These are phyloP conservation scores for Aricia agestis DNA, from an alignment of 1,140 invertebrate species.

Conservation along the genomic window DNA sequence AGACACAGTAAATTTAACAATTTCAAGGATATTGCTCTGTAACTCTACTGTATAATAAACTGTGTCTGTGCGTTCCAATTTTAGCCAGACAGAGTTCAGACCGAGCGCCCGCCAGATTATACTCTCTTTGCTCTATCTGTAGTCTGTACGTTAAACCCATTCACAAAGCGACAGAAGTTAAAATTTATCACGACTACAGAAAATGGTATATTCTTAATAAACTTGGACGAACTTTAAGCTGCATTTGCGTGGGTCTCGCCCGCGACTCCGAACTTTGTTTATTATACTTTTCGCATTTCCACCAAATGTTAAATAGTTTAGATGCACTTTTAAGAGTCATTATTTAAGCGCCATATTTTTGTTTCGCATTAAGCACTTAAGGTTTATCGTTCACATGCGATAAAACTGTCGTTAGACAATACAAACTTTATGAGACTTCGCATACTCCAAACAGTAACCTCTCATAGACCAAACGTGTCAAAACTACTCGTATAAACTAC, in stretches of 20 bases:
- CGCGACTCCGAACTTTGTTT: slow-evolving; percentile 1
- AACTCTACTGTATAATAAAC: too few species aligned
- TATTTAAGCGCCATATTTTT: too few species aligned
- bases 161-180: slow-evolving; percentile 11
- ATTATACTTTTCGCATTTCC: slow-evolving; percentile 11
- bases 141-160: slow-evolving; percentile 12
- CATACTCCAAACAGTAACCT: too few species aligned
- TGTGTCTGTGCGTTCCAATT: background rate
- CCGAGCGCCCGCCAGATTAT: slow-evolving; percentile 3
- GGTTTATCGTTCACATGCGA: too few species aligned
- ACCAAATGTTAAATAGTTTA: background rate
- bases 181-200: slow-evolving; percentile 16
- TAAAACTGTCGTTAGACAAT: too few species aligned
- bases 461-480: too few species aligned
- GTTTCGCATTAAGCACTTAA: too few species aligned
- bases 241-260: background rate
- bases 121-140: slow-evolving; percentile 1
- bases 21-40: too few species aligned
- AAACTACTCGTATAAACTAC: too few species aligned
- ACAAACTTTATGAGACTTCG: too few species aligned
- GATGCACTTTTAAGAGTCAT: background rate
- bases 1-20: too few species aligned
- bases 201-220: slow-evolving; percentile 16
- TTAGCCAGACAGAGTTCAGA: slow-evolving; percentile 10
- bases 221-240: slow-evolving; percentile 5